These are phyloP conservation scores for Forbesichthys papilliferus DNA, from an alignment of 2,113 vertebrate genomes.

Conservation along the genomic window DNA sequence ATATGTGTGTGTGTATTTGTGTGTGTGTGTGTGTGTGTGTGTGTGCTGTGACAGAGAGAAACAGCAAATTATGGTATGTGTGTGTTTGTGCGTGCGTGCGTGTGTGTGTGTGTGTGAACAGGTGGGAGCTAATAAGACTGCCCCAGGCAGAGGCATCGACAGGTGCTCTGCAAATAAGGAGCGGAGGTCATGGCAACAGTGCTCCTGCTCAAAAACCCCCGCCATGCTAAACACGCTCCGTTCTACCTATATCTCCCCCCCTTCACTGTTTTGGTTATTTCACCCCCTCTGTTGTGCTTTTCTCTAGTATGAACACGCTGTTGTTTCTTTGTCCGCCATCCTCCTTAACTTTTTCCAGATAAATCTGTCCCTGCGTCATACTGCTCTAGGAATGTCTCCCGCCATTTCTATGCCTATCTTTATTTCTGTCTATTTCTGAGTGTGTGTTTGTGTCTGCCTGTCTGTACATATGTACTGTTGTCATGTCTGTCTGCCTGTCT, in stretches of 20 bases:
- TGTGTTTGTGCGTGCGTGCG: conserved; percentile 25
- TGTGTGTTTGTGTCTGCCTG: background rate
- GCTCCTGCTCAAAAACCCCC: conserved; percentile 42
- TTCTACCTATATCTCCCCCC: background rate
- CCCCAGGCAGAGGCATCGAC: conserved; percentile 47
- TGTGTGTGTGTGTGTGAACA: conserved; percentile 40
- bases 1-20: background rate
- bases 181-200: conserved; percentile 49
- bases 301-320: too few species aligned
- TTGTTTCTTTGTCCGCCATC: conserved; percentile 18
- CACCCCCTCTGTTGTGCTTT: background rate
- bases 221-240: conserved; percentile 35
- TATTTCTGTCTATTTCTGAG: too few species aligned
- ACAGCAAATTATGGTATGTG: background rate
- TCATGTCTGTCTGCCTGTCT: conserved; percentile 10
- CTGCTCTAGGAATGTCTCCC: conserved; percentile 11
- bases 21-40: background rate
- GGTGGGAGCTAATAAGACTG: conserved; percentile 66
- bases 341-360: conserved; percentile 27
- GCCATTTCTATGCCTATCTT: conserved; percentile 5
- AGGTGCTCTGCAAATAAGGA: conserved; percentile 49
- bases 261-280: conserved; percentile 14
- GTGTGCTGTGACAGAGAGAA: background rate
- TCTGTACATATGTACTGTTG: background rate
- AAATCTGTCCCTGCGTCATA: too few species aligned